Evolutionary conservation across 2,113 vertebrate genomes (phyloP).

Genomic region (Phylloscopus trochiloides): DNA sequence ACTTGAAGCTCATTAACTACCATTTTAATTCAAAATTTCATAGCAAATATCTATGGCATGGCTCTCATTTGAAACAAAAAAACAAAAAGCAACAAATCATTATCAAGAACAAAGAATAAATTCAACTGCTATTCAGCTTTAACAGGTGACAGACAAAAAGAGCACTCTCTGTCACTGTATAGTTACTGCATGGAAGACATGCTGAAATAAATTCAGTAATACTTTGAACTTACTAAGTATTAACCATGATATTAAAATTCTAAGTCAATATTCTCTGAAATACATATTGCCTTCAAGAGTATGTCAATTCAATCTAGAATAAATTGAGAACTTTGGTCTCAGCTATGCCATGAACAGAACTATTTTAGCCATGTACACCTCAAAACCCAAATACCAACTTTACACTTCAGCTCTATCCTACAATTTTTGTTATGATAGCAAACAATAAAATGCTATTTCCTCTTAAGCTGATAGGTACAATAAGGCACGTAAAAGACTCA

Average conservation of each 20-base stretch:
- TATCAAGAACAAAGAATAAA: neutral
- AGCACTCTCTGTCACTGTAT: neutral
- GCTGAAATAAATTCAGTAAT: neutral
- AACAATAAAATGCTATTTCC: neutral
- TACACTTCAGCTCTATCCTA: neutral
- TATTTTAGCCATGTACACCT: neutral
- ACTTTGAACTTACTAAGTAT: neutral
- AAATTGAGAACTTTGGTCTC: neutral
- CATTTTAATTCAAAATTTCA: neutral
- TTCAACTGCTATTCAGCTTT: neutral
- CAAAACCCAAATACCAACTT: neutral
- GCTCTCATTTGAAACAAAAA: neutral
- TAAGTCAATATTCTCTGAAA: neutral
- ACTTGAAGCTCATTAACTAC: neutral
- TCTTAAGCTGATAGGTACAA: neutral
- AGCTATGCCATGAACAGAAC: neutral
- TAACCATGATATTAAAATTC: neutral
- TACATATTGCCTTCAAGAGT: neutral
- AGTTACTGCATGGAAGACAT: neutral
- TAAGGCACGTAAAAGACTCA: neutral
- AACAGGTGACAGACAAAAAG: neutral
- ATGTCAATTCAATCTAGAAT: neutral
- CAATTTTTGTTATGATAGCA: neutral
- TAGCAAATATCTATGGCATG: neutral
- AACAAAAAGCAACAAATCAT: rapidly evolving